Evolutionary conservation across 2,797 vertebrate species (phyloP), one percentile per base, ranked within the genome.

Genomic region (Myotis myotis): DNA sequence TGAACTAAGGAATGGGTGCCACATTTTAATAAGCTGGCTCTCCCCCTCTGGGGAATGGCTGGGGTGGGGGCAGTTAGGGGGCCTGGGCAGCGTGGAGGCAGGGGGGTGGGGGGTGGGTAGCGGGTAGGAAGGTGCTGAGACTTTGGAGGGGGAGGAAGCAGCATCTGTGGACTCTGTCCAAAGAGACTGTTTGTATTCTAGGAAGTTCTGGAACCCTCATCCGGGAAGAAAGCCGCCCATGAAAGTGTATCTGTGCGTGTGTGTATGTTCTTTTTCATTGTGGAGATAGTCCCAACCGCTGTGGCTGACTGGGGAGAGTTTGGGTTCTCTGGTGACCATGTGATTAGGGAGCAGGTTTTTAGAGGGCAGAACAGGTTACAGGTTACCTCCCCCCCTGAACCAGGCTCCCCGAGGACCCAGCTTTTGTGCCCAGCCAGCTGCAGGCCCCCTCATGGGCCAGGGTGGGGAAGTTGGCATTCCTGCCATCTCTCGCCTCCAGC

Each of bases 391-490:
- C 93, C 38, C 1, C 53, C 81, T 68, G 3, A 81, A 51, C 92
- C 6, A 3, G 51, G 8, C 36, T 55, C 95, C 97, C 95, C 8
- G 28, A 92, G 44, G 68, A 93, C 86, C 79, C 0, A 3, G 60
- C 0, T 0, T 82, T 74, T 62, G 51, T 87, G 92, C 0, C 1
- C 78, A 57, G 55, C 81, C 93, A 87, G 68, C 49, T 80, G 41
- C 64, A 38, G 17, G 87, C 49, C 49, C 25, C 72, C 38, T 28
- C 0, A 75, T n/a, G 0, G 3, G 79, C 76, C 94, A 95, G 95
- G 96, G 96, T 22, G 28, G 91, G 97, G 97, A 98, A 97, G 83
- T 2, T 5, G 60, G 57, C 60, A 28, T 30, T 28, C 25, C 12
- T 62, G 28, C 28, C 60, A 62, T 30, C 60, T 28, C 60, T 62